Conservation (phyloP, 2,797 vertebrate genomes). For the Silurus lanzhouensis region DNA sequence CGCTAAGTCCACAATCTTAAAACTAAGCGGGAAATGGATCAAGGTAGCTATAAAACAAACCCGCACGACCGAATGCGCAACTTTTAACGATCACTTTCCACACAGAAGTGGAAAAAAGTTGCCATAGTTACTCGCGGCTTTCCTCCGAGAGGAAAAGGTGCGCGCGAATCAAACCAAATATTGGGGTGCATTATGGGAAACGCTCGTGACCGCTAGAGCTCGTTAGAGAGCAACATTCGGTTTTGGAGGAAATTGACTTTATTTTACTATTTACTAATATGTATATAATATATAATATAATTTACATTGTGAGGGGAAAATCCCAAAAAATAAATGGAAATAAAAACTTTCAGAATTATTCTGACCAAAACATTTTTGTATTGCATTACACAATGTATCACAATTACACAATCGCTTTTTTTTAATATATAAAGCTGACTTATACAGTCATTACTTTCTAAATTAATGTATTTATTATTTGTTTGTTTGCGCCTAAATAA, state of each 20-base stretch:
- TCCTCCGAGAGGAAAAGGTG: background rate
- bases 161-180: conserved; percentile 27
- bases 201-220: background rate
- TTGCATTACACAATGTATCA: too few relatives aligned
- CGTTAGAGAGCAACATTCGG: background rate
- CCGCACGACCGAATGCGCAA: background rate
- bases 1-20: background rate
- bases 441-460: background rate
- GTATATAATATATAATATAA: too few relatives aligned
- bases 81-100: too few relatives aligned
- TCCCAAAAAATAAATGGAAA: background rate
- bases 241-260: background rate
- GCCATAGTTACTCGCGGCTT: background rate
- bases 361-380: too few relatives aligned
- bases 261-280: too few relatives aligned
- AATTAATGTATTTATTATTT: background rate
- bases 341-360: background rate
- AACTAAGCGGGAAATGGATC: background rate
- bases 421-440: background rate
- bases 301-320: background rate
- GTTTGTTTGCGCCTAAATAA: background rate
- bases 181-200: conserved; percentile 19
- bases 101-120: background rate
- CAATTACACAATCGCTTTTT: too few relatives aligned
- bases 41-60: background rate